Evolutionary conservation across 1,140 invertebrate genomes (phyloP), one percentile per base, ranked within the genome.

Genomic region (Belonocnema kinseyi): DNA sequence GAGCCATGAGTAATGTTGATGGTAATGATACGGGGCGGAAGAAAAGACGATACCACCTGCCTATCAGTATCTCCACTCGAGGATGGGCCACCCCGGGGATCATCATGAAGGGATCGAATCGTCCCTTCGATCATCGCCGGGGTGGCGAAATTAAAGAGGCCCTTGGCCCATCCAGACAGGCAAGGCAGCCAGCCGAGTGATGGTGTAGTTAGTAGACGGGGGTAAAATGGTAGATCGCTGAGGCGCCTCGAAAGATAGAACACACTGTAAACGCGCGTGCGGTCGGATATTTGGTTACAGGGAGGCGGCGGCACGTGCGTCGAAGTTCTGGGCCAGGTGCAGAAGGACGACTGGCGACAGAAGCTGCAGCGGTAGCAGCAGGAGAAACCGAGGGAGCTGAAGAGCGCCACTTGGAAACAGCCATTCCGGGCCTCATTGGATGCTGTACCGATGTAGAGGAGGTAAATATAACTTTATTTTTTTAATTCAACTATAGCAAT

Each of bases 271-370:
- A 86, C 83, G 85, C 79, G 76, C 80, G 85, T 77, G 82, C 80
- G 73, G 77, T 84, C 77, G 86, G 87, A 85, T 89, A 87, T 90
- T 88, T 90, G 87, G 83, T 91, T 91, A 88, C 89, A 91, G 90
- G 89, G 85, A 90, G 90, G 85, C 89, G 90, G 81, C 89, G 90
- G 88, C 90, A 91, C 90, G 90, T 89, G 90, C 89, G 90, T 75
- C 89, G 89, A 70, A 85, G 82, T 82, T 85, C 75, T 61, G 83
- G 84, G 80, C 85, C 83, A 88, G 86, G 85, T 88, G 87, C 84
- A 82, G 54, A 73, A 72, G 73, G 52, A 51, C 53, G 50, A 70
- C 33, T 54, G 66, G 14, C 33, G 21, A 50, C 26, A 51, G 74
- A 61, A 54, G 73, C 73, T 17, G 79, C 71, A n/a, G 72, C 75